These are phyloP conservation scores for Reinhardtius hippoglossoides DNA, from an alignment of 2,113 vertebrate species.

Conservation along the genomic window DNA sequence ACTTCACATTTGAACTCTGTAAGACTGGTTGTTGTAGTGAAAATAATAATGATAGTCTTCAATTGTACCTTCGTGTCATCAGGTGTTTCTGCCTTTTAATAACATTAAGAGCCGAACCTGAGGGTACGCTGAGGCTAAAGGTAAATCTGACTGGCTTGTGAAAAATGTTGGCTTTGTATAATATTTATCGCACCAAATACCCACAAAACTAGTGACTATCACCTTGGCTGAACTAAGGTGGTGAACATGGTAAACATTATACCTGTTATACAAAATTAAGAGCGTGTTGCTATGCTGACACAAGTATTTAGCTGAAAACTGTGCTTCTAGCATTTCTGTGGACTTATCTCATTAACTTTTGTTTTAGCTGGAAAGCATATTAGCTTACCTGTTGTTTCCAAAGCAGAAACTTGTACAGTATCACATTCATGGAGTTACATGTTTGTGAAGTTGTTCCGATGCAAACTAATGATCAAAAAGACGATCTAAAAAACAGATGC, in stretches of 20 bases:
- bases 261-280: not conserved
- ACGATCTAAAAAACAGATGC: not conserved
- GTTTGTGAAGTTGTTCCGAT: not conserved
- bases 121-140: too few relatives aligned
- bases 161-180: too few relatives aligned
- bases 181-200: too few relatives aligned
- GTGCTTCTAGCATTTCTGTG: not conserved
- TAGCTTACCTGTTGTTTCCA: not conserved
- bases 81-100: not conserved
- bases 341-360: not conserved
- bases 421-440: not conserved
- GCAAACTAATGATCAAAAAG: too few relatives aligned
- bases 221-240: too few relatives aligned
- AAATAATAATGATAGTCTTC: too few relatives aligned
- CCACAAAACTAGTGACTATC: too few relatives aligned
- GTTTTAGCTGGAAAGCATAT: not conserved
- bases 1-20: too few relatives aligned
- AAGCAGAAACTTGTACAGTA: not conserved
- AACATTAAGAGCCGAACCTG: too few relatives aligned
- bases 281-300: not conserved
- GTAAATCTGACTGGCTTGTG: too few relatives aligned
- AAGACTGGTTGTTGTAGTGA: too few relatives aligned
- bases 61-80: too few relatives aligned
- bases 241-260: not conserved
- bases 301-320: not conserved